A percentile compares a stretch with the other conserved stretches of the same genome.
These are phyloP conservation scores for Anniella stebbinsi DNA, from an alignment of 2,797 vertebrate genomes.

Conservation along the genomic window DNA sequence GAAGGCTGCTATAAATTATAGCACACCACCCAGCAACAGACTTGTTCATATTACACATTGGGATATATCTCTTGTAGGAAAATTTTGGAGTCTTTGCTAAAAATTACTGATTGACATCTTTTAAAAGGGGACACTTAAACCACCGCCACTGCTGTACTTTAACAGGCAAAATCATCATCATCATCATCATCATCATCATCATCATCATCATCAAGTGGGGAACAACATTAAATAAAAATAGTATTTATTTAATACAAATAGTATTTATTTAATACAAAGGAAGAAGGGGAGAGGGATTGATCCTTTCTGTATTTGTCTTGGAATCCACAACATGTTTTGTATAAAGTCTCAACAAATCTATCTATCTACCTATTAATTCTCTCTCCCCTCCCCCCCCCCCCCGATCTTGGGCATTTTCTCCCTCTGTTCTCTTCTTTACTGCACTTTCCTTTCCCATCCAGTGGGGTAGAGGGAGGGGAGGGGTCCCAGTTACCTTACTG, in stretches of 20 bases:
- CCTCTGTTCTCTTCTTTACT: slow-evolving; percentile 43
- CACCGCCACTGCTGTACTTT: too few relatives aligned
- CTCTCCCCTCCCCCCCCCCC: too few relatives aligned
- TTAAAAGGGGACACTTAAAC: background rate
- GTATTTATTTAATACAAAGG: too few relatives aligned
- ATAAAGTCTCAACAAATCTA: too few relatives aligned
- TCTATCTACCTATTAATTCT: too few relatives aligned
- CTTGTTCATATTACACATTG: background rate
- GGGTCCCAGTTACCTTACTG: slow-evolving; percentile 37
- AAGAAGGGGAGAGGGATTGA: background rate
- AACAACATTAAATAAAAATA: too few relatives aligned
- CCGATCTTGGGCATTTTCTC: slow-evolving; percentile 68
- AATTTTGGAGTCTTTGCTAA: background rate
- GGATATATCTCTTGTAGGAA: background rate
- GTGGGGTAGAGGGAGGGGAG: slow-evolving; percentile 56
- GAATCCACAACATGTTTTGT: slow-evolving; percentile 39
- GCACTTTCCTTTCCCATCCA: slow-evolving; percentile 68
- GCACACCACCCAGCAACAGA: background rate
- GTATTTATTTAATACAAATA: too few relatives aligned
- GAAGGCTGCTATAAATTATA: background rate
- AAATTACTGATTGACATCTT: background rate
- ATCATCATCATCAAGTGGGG: too few relatives aligned
- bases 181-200: too few relatives aligned
- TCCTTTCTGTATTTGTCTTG: slow-evolving; percentile 65
- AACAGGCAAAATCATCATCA: too few relatives aligned